Evolutionary conservation across 2,113 vertebrate species (phyloP).

Genomic region (Pao palembangensis): DNA sequence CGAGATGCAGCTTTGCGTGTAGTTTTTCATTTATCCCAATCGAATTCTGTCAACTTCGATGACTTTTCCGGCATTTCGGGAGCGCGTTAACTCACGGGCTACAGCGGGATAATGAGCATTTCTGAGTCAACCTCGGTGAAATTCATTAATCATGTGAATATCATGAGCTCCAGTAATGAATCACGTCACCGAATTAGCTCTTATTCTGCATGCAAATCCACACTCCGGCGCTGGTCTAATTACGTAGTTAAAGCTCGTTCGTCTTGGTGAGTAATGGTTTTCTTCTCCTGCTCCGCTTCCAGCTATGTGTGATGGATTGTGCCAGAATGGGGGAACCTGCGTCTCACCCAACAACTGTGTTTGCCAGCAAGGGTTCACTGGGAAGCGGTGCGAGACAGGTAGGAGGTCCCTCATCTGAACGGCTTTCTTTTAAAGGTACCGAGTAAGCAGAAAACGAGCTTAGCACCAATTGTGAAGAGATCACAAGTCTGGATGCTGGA

Average conservation of each 20-base stretch:
- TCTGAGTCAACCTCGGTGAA: constrained; percentile 54
- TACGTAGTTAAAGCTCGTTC: constrained; percentile 64
- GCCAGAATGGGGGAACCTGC: constrained; percentile 92
- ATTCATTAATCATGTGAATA: constrained; percentile 59
- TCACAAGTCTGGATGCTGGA: too few species aligned
- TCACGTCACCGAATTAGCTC: constrained; percentile 67
- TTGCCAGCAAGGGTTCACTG: constrained; percentile 94
- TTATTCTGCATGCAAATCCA: constrained; percentile 66
- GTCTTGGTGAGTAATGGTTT: constrained; percentile 62
- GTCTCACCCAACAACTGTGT: constrained; percentile 89
- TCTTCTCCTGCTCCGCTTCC: constrained; percentile 56
- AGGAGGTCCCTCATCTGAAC: constrained; percentile 52
- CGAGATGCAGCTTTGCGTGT: constrained; percentile 1
- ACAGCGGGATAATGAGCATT: constrained; percentile 51
- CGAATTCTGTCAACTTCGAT: constrained; percentile 41
- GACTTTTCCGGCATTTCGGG: constrained; percentile 44
- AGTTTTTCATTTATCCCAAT: constrained; percentile 28
- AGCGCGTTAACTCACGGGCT: constrained; percentile 48
- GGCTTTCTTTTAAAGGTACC: neutral
- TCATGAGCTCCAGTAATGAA: constrained; percentile 54
- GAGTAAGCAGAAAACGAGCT: too few species aligned
- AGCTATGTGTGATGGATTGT: constrained; percentile 94
- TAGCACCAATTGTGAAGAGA: too few species aligned
- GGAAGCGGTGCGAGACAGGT: constrained; percentile 93
- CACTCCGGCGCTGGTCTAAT: constrained; percentile 62